Percentiles rank a stretch among this genome's conserved stretches.
phyloP scores from a whole-genome alignment of 37 sponge, comb jelly and placozoan genomes.

The Haliclona indistincta region DNA sequence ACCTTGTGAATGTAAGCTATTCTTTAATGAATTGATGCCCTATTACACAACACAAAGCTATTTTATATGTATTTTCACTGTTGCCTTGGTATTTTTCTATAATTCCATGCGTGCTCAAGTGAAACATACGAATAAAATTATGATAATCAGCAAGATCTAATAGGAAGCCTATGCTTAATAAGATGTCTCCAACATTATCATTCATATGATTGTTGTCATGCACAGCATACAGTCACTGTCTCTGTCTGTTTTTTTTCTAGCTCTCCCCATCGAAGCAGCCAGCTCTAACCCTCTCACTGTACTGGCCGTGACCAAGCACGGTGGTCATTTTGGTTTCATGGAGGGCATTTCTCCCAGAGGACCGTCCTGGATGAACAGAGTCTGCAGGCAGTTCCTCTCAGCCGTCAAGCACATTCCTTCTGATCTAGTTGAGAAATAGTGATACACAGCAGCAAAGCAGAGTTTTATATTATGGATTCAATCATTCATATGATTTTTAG shows the following conservation, averaged over 20 bases:
- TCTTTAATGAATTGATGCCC: neutral
- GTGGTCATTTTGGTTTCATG: conserved; percentile 84
- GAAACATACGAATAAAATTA: neutral
- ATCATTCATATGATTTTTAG: neutral
- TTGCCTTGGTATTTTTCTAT: neutral
- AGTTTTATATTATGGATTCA: neutral
- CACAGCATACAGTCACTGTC: neutral
- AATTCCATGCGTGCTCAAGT: neutral
- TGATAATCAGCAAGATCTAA: neutral
- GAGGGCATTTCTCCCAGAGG: conserved; percentile 61
- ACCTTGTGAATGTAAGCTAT: conserved; percentile 50
- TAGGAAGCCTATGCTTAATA: neutral
- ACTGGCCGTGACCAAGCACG: conserved; percentile 55
- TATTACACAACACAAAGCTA: neutral
- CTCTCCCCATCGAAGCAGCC: conserved; percentile 50
- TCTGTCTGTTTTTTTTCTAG: conserved; percentile 17
- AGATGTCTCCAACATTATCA: neutral
- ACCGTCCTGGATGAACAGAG: conserved; percentile 60
- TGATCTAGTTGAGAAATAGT: neutral
- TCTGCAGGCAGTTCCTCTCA: conserved; percentile 34
- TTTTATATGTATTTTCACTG: neutral
- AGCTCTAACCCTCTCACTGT: conserved; percentile 36
- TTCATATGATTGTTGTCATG: no score
- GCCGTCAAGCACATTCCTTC: conserved; percentile 47
- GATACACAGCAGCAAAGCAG: neutral